phyloP scores from a whole-genome alignment of 2,797 vertebrate species.

The Thripadectes ignobilis region DNA sequence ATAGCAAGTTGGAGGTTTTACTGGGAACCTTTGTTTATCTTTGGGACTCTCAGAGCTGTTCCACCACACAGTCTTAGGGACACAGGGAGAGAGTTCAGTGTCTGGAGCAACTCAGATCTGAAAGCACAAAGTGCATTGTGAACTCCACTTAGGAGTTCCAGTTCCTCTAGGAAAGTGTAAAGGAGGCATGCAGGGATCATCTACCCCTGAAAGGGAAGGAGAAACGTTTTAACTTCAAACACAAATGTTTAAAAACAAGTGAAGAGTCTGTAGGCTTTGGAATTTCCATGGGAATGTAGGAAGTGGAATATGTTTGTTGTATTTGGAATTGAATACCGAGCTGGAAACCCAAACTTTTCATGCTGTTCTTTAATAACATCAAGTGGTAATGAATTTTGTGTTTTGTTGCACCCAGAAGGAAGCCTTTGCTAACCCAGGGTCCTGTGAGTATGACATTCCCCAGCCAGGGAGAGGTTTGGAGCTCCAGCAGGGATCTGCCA shows the following conservation, averaged over 20 bases:
- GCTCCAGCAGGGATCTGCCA: not conserved
- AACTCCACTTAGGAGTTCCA: not conserved
- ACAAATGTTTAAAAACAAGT: not conserved
- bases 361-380: not conserved
- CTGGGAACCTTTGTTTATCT: not conserved
- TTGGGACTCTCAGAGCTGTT: not conserved
- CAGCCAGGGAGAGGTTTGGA: not conserved
- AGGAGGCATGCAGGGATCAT: not conserved
- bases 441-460: not conserved
- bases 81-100: not conserved
- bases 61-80: not conserved
- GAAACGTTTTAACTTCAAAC: not conserved
- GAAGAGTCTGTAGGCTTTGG: not conserved
- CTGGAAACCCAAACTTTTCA: not conserved
- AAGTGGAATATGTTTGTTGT: not conserved
- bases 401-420: not conserved
- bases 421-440: not conserved
- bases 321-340: not conserved
- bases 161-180: not conserved
- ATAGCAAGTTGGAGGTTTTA: not conserved
- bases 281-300: slow-evolving; percentile 17
- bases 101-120: not conserved
- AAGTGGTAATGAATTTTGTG: not conserved
- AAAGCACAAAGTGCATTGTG: not conserved
- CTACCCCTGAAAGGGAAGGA: not conserved